phyloP scores from a whole-genome alignment of 2,113 vertebrate species.

The Pogonocichla stellata region DNA sequence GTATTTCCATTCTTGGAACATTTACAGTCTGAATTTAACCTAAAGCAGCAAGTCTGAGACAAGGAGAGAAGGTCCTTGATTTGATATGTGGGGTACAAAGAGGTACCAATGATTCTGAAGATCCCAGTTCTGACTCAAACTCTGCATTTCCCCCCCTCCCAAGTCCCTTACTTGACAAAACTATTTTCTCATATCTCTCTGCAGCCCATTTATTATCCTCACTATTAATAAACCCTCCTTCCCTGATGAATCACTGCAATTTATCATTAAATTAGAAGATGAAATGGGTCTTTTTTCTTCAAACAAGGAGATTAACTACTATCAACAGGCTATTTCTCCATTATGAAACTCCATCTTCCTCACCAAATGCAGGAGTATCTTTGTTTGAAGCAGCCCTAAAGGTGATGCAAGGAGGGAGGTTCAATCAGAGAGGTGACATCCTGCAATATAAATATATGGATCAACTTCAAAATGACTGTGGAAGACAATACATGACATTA shows the following conservation, averaged over 20 bases:
- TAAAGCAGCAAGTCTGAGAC: background rate
- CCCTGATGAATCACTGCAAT: slow-evolving; percentile 34
- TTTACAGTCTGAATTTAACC: background rate
- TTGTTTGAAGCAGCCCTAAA: background rate
- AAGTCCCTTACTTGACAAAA: slow-evolving; percentile 1
- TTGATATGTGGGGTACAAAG: background rate
- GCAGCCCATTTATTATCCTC: background rate
- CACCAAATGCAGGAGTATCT: background rate
- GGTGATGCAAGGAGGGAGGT: background rate
- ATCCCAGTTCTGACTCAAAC: background rate
- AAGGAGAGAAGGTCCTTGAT: background rate
- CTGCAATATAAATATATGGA: background rate
- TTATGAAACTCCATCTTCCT: slow-evolving; percentile 39
- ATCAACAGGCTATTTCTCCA: slow-evolving; percentile 38
- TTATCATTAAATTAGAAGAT: slow-evolving; percentile 57
- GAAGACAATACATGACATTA: slow-evolving; percentile 7
- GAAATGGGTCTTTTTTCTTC: slow-evolving; percentile 17
- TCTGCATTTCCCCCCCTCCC: background rate
- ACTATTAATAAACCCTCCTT: slow-evolving; percentile 30
- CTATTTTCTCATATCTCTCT: slow-evolving; percentile 18
- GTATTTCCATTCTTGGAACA: background rate
- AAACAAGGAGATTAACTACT: slow-evolving; percentile 40
- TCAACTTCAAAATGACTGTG: background rate
- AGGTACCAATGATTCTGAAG: background rate
- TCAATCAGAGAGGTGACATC: background rate